Conservation (phyloP, 2,113 vertebrate species). For the Rissa tridactyla region DNA sequence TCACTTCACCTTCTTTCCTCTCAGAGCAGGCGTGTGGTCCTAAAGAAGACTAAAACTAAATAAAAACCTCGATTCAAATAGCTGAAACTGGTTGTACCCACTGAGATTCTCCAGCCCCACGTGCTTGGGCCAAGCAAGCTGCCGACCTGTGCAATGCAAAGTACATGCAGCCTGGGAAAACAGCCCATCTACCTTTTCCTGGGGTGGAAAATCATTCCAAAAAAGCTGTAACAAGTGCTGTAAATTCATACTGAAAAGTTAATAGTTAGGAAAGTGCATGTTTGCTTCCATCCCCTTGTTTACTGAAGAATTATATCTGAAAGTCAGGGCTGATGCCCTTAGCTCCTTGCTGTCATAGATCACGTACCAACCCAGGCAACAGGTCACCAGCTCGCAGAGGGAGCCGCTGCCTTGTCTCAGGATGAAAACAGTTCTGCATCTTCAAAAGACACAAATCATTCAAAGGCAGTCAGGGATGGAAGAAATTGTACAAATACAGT, state of each 20-base stretch:
- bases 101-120: neutral
- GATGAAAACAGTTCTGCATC: neutral
- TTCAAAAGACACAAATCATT: neutral
- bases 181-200: neutral
- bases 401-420: neutral
- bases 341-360: fast-evolving
- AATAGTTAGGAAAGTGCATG: neutral
- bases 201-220: neutral
- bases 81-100: neutral
- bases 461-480: fast-evolving
- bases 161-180: neutral
- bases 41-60: neutral
- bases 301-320: neutral
- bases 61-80: fast-evolving
- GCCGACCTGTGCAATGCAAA: fast-evolving
- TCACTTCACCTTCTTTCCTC: neutral
- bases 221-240: neutral
- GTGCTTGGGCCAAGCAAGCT: fast-evolving
- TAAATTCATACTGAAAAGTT: neutral
- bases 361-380: neutral
- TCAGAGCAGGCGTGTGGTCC: neutral
- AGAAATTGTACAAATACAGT: neutral
- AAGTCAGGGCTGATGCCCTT: neutral
- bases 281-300: neutral
- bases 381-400: neutral